These are phyloP conservation scores for Desmodus rotundus DNA, from an alignment of 2,113 vertebrate genomes.

Conservation along the genomic window DNA sequence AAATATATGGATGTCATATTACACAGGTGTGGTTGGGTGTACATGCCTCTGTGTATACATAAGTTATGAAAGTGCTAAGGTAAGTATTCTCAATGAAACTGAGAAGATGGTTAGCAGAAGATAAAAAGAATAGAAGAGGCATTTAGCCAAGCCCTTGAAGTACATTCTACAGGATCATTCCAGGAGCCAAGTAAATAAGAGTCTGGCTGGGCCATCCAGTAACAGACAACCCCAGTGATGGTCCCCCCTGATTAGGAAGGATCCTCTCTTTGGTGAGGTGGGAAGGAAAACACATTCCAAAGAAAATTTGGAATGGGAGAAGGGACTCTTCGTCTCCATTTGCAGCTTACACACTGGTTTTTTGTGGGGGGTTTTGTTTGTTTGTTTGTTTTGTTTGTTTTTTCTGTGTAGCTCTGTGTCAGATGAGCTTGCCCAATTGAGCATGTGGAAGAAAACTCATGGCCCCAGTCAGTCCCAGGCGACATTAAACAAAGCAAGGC, in stretches of 20 bases:
- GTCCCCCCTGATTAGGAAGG: not conserved
- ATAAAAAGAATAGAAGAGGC: not conserved
- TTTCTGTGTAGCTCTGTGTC: not conserved
- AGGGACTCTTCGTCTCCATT: not conserved
- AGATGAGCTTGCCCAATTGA: not conserved
- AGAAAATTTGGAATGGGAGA: not conserved
- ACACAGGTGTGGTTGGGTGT: not conserved
- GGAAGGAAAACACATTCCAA: not conserved
- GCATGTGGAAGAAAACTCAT: not conserved
- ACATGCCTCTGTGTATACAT: not conserved
- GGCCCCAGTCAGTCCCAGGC: not conserved
- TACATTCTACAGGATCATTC: not conserved
- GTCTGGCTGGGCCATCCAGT: not conserved
- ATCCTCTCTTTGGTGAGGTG: not conserved
- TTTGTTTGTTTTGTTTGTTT: not conserved
- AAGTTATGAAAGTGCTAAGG: not conserved
- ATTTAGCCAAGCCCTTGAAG: not conserved
- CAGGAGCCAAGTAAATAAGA: not conserved
- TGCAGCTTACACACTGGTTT: not conserved
- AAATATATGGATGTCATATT: not conserved
- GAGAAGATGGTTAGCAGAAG: not conserved
- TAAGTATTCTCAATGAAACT: not conserved
- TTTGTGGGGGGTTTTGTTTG: not conserved
- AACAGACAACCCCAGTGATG: not conserved
- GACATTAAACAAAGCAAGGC: constrained; percentile 43